A percentile compares a stretch with the other conserved stretches of the same genome.
These are phyloP conservation scores for Edolisoma coerulescens DNA, from an alignment of 2,113 vertebrate genomes.

Conservation along the genomic window DNA sequence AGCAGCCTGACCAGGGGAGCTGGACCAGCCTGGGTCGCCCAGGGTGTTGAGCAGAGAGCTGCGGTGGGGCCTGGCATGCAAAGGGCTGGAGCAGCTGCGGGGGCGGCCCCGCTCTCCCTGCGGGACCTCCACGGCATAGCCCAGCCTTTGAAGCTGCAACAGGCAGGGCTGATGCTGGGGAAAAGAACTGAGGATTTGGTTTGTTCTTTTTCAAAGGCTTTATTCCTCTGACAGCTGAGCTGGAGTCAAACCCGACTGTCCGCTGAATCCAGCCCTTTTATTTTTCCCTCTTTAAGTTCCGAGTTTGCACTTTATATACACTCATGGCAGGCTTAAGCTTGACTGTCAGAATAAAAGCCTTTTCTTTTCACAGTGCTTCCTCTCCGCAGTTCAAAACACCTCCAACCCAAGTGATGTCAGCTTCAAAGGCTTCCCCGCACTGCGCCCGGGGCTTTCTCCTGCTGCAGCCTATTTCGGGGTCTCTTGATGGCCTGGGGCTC, in stretches of 20 bases:
- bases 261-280: slow-evolving; percentile 33
- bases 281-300: slow-evolving; percentile 10
- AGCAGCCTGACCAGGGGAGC: neutral
- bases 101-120: rapidly evolving
- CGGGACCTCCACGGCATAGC: neutral
- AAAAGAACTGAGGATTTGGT: slow-evolving; percentile 4
- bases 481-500: neutral
- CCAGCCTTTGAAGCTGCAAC: slow-evolving; percentile 27
- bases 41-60: rapidly evolving
- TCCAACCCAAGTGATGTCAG: neutral
- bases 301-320: neutral
- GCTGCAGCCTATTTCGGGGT: neutral
- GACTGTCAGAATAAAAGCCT: slow-evolving; percentile 55
- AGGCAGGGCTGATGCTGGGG: neutral
- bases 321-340: slow-evolving; percentile 27
- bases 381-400: slow-evolving; percentile 19
- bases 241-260: neutral
- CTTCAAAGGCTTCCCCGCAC: neutral
- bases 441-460: neutral
- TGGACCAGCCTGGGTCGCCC: neutral
- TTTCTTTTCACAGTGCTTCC: neutral
- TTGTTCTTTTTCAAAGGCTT: slow-evolving; percentile 58
- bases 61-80: rapidly evolving
- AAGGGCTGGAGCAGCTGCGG: neutral
- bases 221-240: slow-evolving; percentile 33